Percentiles rank a stretch among this genome's conserved stretches.
Conservation (phyloP, 2,797 vertebrate species). For the Malurus splendens region DNA sequence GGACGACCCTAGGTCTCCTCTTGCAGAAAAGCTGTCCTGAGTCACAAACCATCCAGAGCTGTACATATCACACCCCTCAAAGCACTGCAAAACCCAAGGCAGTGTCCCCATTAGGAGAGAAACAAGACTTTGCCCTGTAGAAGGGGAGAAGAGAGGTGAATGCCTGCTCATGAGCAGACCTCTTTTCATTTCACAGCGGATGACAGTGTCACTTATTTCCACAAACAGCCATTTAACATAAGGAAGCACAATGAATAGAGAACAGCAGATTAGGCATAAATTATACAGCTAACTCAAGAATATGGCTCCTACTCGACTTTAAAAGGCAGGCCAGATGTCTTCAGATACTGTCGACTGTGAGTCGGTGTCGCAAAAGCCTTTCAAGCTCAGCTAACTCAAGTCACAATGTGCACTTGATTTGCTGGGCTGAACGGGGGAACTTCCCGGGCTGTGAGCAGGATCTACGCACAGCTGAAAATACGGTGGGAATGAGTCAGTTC, state of each 20-base stretch:
- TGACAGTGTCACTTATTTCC: background rate
- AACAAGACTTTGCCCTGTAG: background rate
- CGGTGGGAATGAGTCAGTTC: slow-evolving; percentile 61
- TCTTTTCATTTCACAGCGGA: background rate
- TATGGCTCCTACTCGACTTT: slow-evolving; percentile 5
- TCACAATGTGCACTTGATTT: slow-evolving; percentile 27
- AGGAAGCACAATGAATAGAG: background rate
- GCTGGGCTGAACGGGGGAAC: background rate
- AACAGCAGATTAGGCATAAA: slow-evolving; percentile 7
- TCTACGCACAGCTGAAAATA: slow-evolving; percentile 33
- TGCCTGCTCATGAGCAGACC: background rate
- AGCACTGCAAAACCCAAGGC: background rate
- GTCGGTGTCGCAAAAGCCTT: background rate
- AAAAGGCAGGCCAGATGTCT: slow-evolving; percentile 55
- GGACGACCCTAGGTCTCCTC: background rate
- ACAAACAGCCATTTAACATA: slow-evolving; percentile 2
- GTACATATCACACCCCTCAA: background rate
- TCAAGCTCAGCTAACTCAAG: slow-evolving; percentile 16
- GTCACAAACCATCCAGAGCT: background rate
- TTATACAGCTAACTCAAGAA: background rate
- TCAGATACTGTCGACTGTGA: background rate
- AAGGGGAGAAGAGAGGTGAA: background rate
- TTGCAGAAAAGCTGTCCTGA: background rate
- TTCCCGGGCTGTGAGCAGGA: slow-evolving; percentile 20
- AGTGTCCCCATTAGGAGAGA: background rate